Evolutionary conservation across 2,888 invertebrate species (phyloP).

Genomic region (Sphinx pinastri): DNA sequence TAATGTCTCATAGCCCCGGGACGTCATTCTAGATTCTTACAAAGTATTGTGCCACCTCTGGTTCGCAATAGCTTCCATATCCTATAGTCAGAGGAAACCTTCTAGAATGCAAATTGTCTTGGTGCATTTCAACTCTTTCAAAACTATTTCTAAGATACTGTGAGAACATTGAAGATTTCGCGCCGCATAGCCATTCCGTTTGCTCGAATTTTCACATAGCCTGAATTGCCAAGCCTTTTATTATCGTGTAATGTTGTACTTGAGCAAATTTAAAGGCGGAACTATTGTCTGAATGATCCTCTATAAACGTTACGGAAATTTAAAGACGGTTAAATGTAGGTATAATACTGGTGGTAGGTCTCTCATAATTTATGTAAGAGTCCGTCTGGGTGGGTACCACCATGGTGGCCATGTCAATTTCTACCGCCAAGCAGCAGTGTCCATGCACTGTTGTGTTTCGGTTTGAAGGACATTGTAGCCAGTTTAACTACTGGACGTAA

Average conservation of each 20-base stretch:
- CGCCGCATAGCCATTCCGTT: conserved; percentile 59
- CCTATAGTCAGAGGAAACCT: conserved; percentile 57
- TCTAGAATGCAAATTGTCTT: conserved; percentile 76
- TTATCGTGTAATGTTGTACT: conserved; percentile 41
- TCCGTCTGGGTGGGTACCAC: no score
- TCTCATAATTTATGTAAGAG: no score
- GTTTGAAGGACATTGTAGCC: no score
- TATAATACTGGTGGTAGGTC: no score
- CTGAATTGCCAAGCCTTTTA: conserved; percentile 47
- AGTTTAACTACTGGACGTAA: no score
- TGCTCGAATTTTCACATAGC: conserved; percentile 54
- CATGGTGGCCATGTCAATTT: no score
- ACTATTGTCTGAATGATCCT: conserved; percentile 35
- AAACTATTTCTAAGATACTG: conserved; percentile 72
- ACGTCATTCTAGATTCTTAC: conserved; percentile 34
- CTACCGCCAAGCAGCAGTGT: no score
- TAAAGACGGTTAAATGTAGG: not conserved
- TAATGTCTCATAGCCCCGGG: not conserved
- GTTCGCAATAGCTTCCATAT: conserved; percentile 61
- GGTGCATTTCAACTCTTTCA: conserved; percentile 71
- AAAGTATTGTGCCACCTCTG: conserved; percentile 47
- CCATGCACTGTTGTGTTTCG: no score
- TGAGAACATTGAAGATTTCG: conserved; percentile 63
- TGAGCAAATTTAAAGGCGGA: conserved; percentile 41
- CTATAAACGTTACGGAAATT: conserved; percentile 13